phyloP scores from a whole-genome alignment of 2,888 invertebrate species.

The Pycnomerus fuliginosus region DNA sequence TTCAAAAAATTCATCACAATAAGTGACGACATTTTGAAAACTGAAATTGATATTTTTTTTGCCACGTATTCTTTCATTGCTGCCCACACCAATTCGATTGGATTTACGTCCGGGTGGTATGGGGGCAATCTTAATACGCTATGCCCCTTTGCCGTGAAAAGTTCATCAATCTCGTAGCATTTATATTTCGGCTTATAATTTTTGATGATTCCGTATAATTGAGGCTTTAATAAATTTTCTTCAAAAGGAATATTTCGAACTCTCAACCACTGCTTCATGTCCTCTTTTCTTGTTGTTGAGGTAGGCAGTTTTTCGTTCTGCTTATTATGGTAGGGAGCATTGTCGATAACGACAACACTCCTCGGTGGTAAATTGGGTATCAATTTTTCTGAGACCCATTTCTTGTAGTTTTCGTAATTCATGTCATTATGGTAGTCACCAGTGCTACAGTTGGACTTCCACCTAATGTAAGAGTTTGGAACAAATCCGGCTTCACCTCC shows the following conservation, averaged over 20 bases:
- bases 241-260: constrained; percentile 1
- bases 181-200: constrained; percentile 8
- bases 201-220: constrained; percentile 13
- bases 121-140: constrained; percentile 17
- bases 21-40: background rate
- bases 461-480: constrained; percentile 12
- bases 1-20: constrained; percentile 1
- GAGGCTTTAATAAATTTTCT: constrained; percentile 3
- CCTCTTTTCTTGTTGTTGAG: constrained; percentile 1
- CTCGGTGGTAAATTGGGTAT: constrained; percentile 25
- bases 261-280: constrained; percentile 4
- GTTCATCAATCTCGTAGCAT: constrained; percentile 7
- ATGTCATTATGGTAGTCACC: constrained; percentile 21
- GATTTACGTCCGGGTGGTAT: constrained; percentile 19
- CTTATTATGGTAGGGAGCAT: constrained; percentile 16
- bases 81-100: constrained; percentile 19
- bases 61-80: constrained; percentile 18
- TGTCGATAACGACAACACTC: constrained; percentile 32
- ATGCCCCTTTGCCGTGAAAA: constrained; percentile 8
- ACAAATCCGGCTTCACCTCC: constrained; percentile 23
- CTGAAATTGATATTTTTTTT: constrained; percentile 10
- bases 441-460: constrained; percentile 13
- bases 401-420: constrained; percentile 22
- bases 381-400: constrained; percentile 19
- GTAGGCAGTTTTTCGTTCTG: constrained; percentile 1